Conservation (phyloP, 2,888 invertebrate genomes). For the Metopia argyrocephala region DNA sequence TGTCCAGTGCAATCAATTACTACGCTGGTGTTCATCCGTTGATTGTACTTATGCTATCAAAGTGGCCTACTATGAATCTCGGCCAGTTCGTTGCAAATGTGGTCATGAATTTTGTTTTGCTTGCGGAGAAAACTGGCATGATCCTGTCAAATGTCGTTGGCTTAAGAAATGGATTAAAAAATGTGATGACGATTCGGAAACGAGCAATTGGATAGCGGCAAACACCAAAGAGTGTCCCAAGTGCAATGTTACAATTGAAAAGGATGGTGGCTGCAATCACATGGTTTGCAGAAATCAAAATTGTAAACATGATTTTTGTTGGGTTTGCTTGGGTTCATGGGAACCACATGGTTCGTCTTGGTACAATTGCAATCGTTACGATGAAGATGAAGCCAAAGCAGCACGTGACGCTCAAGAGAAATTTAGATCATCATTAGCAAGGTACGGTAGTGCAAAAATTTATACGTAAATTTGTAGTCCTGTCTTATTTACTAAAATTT, state of each 20-base stretch:
- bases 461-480: constrained; percentile 55
- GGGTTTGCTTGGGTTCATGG: constrained; percentile 99
- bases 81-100: constrained; percentile 95
- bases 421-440: constrained; percentile 94
- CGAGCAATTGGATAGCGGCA: constrained; percentile 99
- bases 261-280: constrained; percentile 99
- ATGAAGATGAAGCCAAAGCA: constrained; percentile 97
- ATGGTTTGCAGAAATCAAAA: constrained; percentile 99
- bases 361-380: constrained; percentile 98
- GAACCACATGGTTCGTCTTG: constrained; percentile 98
- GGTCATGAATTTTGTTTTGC: constrained; percentile 96
- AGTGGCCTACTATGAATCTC: constrained; percentile 93
- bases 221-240: constrained; percentile 99
- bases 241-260: constrained; percentile 97
- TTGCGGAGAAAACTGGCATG: constrained; percentile 98
- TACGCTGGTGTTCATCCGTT: constrained; percentile 98
- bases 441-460: no score
- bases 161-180: constrained; percentile 98
- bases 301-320: constrained; percentile 99
- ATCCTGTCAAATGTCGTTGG: constrained; percentile 96
- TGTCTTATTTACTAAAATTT: not conserved
- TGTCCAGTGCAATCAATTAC: constrained; percentile 97
- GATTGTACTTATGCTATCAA: constrained; percentile 98
- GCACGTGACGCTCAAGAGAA: constrained; percentile 97
- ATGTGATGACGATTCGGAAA: constrained; percentile 99